Conservation (phyloP, 2,797 vertebrate species). For the Pseudocheirus occidentalis region DNA sequence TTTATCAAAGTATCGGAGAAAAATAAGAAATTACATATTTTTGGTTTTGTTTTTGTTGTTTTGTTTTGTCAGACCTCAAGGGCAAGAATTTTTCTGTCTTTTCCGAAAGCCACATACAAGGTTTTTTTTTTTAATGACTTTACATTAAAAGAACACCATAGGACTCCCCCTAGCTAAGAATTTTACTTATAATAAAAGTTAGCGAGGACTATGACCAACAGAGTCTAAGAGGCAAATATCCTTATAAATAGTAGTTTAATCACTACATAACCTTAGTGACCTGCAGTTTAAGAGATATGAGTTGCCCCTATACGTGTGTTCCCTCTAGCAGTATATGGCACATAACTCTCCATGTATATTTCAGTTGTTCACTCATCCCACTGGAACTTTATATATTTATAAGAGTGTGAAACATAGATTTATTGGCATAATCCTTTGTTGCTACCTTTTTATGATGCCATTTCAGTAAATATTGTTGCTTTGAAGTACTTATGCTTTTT, state of each 20-base stretch:
- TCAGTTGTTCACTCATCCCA: neutral
- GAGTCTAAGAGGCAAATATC: neutral
- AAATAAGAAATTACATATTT: neutral
- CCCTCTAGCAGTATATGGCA: neutral
- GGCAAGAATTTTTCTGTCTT: neutral
- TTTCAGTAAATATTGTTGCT: neutral
- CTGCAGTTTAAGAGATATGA: neutral
- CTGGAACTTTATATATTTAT: neutral
- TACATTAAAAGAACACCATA: neutral
- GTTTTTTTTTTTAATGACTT: neutral
- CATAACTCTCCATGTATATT: neutral
- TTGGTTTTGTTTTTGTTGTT: neutral
- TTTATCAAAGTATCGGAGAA: neutral
- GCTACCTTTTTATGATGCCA: neutral
- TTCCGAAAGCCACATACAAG: neutral
- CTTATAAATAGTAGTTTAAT: neutral
- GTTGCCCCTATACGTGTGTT: neutral
- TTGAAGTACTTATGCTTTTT: neutral
- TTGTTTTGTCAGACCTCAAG: neutral
- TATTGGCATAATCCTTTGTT: neutral
- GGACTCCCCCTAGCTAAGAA: neutral
- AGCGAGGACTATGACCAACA: neutral
- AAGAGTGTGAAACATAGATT: neutral
- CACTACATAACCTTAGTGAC: neutral
- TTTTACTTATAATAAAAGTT: neutral